These are phyloP conservation scores for Allacma fusca DNA, from an alignment of 2,888 invertebrate species.

Conservation along the genomic window DNA sequence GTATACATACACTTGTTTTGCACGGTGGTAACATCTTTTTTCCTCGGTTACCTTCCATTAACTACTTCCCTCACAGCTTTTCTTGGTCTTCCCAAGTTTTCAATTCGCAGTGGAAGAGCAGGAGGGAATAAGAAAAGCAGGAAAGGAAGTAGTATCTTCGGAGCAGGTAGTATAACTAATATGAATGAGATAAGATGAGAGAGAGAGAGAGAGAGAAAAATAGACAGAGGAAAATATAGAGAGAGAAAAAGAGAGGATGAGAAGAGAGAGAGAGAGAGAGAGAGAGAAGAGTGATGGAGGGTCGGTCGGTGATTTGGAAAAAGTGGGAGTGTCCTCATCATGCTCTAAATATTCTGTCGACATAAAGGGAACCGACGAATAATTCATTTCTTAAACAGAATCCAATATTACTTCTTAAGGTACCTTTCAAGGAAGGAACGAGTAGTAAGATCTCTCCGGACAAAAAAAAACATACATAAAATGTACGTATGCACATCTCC, in stretches of 20 bases:
- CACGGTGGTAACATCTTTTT: too few species aligned
- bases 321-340: slow-evolving; percentile 38
- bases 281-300: slow-evolving; percentile 33
- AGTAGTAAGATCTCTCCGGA: background rate
- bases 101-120: background rate
- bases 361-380: slow-evolving; percentile 41
- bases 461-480: background rate
- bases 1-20: slow-evolving; percentile 8
- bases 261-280: slow-evolving; percentile 21
- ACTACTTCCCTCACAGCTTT: too few species aligned
- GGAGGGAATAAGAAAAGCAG: too few species aligned
- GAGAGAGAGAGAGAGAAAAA: background rate
- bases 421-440: slow-evolving; percentile 16
- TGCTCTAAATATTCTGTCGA: slow-evolving; percentile 44
- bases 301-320: slow-evolving; percentile 39
- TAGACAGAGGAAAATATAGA: background rate
- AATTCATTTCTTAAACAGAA: slow-evolving; percentile 44
- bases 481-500: too few species aligned
- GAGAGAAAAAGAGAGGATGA: slow-evolving; percentile 4
- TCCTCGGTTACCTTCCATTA: too few species aligned
- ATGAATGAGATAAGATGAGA: background rate
- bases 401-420: slow-evolving; percentile 40
- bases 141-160: too few species aligned
- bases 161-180: too few species aligned
- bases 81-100: background rate